Base-by-base conservation (phyloP, 2,888 invertebrate species). In the Anorthoa munda region DNA sequence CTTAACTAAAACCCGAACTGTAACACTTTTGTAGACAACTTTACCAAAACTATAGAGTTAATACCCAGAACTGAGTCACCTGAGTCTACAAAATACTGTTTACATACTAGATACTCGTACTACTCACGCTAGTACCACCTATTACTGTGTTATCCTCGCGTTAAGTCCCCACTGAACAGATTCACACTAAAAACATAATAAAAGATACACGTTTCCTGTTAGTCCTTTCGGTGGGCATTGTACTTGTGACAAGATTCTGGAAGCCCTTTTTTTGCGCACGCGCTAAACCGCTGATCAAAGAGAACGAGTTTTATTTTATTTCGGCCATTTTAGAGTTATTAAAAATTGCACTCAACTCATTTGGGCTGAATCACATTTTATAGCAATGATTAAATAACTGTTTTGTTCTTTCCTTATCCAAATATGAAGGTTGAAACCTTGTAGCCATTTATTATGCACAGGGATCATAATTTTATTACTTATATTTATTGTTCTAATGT, bases 181-280 rank as follows among this genome's bases (percentile, higher is more conserved):
- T 61, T 45, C 11, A 18, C 17, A 26, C 23, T 18, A 15, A 50
- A 50, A 4, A 15, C 12, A 21, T 2, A 26, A 46, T 7, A 60
- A 17, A 46, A 26, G 17, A 17, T 26, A 45, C 4, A 18, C 13
- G n/a, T 39, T 1, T 9, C 18, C 9, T 2, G 39, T 18, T n/a
- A 26, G 50, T 26, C 72, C 72, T 11, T 45, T 23, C 15, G 58
- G 26, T 15, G 58, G 50, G 23, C 48, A 69, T 69, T 71, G 31
- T 48, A 71, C 55, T 48, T 15, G 15, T n/a, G n/a, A 21, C n/a
- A 26, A 26, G 0, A 61, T 61, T 60, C 17, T 21, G n/a, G 21
- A 7, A 15, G 11, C n/a, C 3, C 12, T 39, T 59, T 31, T 31
- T 0, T 7, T 31, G 31, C 31, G 31, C 31, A 31, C 31, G 31